A percentile compares a stretch with the other conserved stretches of the same genome.
Evolutionary conservation across 2,797 vertebrate species (phyloP).

Genomic region (Muraenolepis orangiensis): DNA sequence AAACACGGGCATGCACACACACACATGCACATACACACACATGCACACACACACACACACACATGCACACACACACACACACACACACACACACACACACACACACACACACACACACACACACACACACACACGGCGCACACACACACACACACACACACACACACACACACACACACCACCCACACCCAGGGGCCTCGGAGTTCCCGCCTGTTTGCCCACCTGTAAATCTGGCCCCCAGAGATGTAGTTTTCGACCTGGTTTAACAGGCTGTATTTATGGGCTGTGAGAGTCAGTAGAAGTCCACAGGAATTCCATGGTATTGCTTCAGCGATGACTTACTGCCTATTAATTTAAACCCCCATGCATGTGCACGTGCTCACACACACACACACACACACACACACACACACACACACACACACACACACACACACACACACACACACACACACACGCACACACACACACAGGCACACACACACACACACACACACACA

Average conservation of each 20-base stretch:
- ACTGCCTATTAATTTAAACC: slow-evolving; percentile 38
- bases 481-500: slow-evolving; percentile 30
- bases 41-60: slow-evolving; percentile 10
- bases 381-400: slow-evolving; percentile 33
- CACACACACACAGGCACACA: background rate
- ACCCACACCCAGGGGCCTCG: too few species aligned
- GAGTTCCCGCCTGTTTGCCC: slow-evolving; percentile 39
- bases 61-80: slow-evolving; percentile 10
- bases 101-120: slow-evolving; percentile 1
- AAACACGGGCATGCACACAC: background rate
- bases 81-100: slow-evolving; percentile 11
- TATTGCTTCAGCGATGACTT: slow-evolving; percentile 48
- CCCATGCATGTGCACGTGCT: background rate
- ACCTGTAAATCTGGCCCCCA: slow-evolving; percentile 50
- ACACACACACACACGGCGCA: slow-evolving; percentile 14
- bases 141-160: slow-evolving; percentile 10
- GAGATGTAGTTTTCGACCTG: slow-evolving; percentile 33
- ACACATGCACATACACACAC: slow-evolving; percentile 1
- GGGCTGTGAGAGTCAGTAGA: slow-evolving; percentile 38
- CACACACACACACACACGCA: slow-evolving; percentile 33
- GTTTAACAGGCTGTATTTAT: slow-evolving; percentile 52
- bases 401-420: slow-evolving; percentile 15
- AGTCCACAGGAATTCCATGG: slow-evolving; percentile 46
- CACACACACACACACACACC: slow-evolving; percentile 10
- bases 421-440: background rate